phyloP scores from a whole-genome alignment of 2,888 invertebrate species.

The Homarus gammarus region DNA sequence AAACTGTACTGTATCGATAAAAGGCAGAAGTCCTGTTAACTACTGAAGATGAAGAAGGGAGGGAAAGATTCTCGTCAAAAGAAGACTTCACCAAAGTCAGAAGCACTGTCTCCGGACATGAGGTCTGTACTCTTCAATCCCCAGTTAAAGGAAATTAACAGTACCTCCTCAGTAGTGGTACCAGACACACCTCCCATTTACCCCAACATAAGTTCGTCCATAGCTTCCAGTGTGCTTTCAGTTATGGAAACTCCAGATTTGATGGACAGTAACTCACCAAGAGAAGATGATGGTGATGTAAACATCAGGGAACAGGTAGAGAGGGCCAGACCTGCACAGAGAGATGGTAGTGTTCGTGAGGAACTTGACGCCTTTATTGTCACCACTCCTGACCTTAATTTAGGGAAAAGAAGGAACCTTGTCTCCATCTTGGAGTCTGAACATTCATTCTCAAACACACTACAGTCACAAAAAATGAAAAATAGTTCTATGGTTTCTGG shows the following conservation, averaged over 20 bases:
- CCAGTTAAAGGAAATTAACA: not conserved
- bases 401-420: slow-evolving; percentile 12
- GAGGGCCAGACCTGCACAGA: not conserved
- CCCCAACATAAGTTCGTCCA: not conserved
- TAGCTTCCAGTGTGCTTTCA: not conserved
- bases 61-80: not conserved
- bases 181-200: slow-evolving; percentile 41
- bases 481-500: slow-evolving; percentile 22
- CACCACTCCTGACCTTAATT: slow-evolving; percentile 15
- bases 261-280: not conserved
- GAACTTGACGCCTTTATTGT: not conserved
- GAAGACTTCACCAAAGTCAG: not conserved
- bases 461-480: not conserved
- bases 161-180: slow-evolving; percentile 18
- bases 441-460: not conserved
- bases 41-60: not conserved
- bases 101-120: not conserved
- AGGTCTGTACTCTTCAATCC: not conserved
- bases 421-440: slow-evolving; percentile 52
- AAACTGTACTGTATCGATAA: too few species aligned
- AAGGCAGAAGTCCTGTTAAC: not conserved
- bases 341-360: not conserved
- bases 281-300: not conserved
- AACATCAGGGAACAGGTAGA: not conserved
- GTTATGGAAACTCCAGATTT: slow-evolving; percentile 54